Conservation (phyloP, 2,113 vertebrate genomes). For the Narcine bancroftii region DNA sequence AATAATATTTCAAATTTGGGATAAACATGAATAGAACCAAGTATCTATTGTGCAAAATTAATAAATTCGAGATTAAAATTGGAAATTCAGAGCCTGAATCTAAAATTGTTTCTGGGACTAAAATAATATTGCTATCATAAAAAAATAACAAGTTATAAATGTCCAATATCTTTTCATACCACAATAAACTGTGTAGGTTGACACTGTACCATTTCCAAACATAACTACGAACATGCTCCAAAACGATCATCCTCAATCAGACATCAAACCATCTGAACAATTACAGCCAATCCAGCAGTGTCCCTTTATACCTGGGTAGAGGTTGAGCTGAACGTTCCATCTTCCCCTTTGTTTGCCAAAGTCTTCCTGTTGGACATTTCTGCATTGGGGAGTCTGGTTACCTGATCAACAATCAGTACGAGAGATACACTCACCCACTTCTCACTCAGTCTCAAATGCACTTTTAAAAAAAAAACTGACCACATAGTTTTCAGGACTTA, state of each 20-base stretch:
- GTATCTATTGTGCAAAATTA: not conserved
- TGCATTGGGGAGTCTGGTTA: not conserved
- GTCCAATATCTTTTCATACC: not conserved
- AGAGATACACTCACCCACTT: not conserved
- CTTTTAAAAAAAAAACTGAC: slow-evolving; percentile 19
- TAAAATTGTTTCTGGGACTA: not conserved
- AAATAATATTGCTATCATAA: not conserved
- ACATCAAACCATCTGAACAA: not conserved
- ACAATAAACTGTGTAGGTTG: not conserved
- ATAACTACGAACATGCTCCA: not conserved
- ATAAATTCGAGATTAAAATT: not conserved
- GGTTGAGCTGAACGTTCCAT: not conserved
- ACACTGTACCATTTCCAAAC: not conserved
- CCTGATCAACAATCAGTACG: not conserved
- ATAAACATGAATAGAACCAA: not conserved
- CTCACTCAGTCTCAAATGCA: not conserved
- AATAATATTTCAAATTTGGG: not conserved
- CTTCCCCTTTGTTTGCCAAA: not conserved
- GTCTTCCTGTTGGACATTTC: not conserved
- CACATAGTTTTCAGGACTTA: not conserved
- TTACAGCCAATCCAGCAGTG: not conserved
- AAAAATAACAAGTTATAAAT: not conserved
- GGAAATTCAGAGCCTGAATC: not conserved
- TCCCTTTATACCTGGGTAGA: not conserved
- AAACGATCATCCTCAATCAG: not conserved